phyloP scores from a whole-genome alignment of 2,888 invertebrate species.

The Tipula vernalis region DNA sequence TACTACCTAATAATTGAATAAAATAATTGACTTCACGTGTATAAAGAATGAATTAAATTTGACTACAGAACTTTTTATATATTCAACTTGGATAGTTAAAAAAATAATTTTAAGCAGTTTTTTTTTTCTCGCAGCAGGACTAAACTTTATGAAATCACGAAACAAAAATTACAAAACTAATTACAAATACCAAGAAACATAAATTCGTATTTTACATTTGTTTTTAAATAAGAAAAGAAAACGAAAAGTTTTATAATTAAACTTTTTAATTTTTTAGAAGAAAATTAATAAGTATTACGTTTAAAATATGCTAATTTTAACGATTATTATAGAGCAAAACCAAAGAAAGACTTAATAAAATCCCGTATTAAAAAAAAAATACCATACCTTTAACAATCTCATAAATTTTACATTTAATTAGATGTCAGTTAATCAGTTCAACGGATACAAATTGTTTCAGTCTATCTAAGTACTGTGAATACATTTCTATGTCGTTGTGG shows the following conservation, averaged over 20 bases:
- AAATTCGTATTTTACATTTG: background rate
- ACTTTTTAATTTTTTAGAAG: background rate
- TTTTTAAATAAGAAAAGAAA: background rate
- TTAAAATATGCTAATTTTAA: background rate
- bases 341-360: background rate
- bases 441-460: slow-evolving; percentile 85
- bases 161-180: background rate
- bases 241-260: background rate
- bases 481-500: slow-evolving; percentile 91
- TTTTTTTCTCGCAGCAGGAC: no score
- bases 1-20: background rate
- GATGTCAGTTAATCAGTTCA: slow-evolving; percentile 85
- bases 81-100: background rate
- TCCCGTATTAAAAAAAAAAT: background rate
- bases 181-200: background rate
- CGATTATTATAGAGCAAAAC: background rate
- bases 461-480: slow-evolving; percentile 85
- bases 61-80: background rate
- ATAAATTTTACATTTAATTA: background rate
- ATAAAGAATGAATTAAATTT: background rate
- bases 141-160: background rate
- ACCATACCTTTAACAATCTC: slow-evolving; percentile 6
- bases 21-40: background rate
- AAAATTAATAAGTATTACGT: background rate
- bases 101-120: background rate